Conservation (phyloP, 1,140 invertebrate species). For the Condylostylus longicornis region DNA sequence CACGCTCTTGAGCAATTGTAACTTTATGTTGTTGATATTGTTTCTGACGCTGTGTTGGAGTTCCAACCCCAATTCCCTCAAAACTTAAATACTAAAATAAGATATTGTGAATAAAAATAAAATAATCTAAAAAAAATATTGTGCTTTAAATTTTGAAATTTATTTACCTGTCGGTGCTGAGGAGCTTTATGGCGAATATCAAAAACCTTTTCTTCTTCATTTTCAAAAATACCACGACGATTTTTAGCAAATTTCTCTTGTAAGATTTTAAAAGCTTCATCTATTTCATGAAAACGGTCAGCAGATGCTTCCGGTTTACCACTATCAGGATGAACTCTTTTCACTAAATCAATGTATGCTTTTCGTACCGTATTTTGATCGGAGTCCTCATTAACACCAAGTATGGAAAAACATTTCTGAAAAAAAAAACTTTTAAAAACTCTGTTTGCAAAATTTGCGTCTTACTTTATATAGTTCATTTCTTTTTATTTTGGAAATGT, state of each 20-base stretch:
- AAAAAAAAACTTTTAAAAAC: background rate
- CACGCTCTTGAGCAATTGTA: slow-evolving; percentile 54
- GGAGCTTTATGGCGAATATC: slow-evolving; percentile 64
- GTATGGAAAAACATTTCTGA: slow-evolving; percentile 47
- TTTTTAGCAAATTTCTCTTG: slow-evolving; percentile 40
- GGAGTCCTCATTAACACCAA: slow-evolving; percentile 48
- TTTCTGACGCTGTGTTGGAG: slow-evolving; percentile 57
- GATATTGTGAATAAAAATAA: no score
- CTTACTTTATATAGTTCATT: background rate
- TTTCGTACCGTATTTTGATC: slow-evolving; percentile 53
- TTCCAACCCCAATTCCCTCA: slow-evolving; percentile 62
- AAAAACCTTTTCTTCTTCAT: slow-evolving; percentile 33
- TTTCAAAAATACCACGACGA: slow-evolving; percentile 30
- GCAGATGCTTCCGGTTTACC: slow-evolving; percentile 46
- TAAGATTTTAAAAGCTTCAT: slow-evolving; percentile 37
- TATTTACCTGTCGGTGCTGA: slow-evolving; percentile 79
- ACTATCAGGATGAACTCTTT: slow-evolving; percentile 70
- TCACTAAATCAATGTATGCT: slow-evolving; percentile 60
- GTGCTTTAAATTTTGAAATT: no score
- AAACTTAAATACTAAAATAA: slow-evolving; percentile 64
- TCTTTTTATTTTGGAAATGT: no score
- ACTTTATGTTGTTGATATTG: slow-evolving; percentile 55
- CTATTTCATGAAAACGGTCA: slow-evolving; percentile 55
- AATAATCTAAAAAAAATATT: no score
- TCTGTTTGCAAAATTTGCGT: slow-evolving; percentile 1